These are phyloP conservation scores for Ophion slaviceki DNA, from an alignment of 2,888 invertebrate genomes.

Conservation along the genomic window DNA sequence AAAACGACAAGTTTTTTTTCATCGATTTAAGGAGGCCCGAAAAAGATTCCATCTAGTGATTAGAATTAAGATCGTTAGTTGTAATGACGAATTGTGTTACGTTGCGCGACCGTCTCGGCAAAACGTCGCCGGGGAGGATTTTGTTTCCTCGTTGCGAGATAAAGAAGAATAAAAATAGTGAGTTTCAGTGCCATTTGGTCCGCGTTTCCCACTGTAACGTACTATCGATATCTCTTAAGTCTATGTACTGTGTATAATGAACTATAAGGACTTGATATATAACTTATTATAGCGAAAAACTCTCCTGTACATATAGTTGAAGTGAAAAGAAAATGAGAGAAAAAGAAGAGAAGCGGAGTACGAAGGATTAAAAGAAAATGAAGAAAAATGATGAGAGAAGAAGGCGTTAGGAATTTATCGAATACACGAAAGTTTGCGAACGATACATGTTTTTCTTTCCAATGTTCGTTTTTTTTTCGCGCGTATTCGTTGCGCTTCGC, in stretches of 20 bases:
- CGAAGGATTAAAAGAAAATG: slow-evolving; percentile 36
- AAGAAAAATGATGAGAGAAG: slow-evolving; percentile 51
- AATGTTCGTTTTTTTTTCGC: slow-evolving; percentile 30
- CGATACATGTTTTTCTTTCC: slow-evolving; percentile 44
- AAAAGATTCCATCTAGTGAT: not conserved
- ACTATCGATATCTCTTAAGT: slow-evolving; percentile 79
- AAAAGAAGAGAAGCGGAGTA: slow-evolving; percentile 18
- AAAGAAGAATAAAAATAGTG: slow-evolving; percentile 49
- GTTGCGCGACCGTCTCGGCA: not conserved
- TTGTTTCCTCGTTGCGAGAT: not conserved
- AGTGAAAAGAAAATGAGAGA: slow-evolving; percentile 45
- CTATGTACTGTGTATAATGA: slow-evolving; percentile 83
- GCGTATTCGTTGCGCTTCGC: slow-evolving; percentile 34
- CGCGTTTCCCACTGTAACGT: slow-evolving; percentile 73
- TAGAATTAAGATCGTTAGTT: not conserved
- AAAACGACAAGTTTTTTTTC: not conserved
- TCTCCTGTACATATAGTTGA: slow-evolving; percentile 82
- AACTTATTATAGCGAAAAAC: slow-evolving; percentile 77
- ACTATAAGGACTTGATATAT: slow-evolving; percentile 80
- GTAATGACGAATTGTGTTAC: not conserved
- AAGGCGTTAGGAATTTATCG: slow-evolving; percentile 80
- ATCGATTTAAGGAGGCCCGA: not conserved
- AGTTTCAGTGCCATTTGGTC: slow-evolving; percentile 75
- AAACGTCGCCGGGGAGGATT: not conserved
- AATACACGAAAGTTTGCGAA: slow-evolving; percentile 67